These are phyloP conservation scores for Dromius quadrimaculatus DNA, from an alignment of 2,888 invertebrate species.

Conservation along the genomic window DNA sequence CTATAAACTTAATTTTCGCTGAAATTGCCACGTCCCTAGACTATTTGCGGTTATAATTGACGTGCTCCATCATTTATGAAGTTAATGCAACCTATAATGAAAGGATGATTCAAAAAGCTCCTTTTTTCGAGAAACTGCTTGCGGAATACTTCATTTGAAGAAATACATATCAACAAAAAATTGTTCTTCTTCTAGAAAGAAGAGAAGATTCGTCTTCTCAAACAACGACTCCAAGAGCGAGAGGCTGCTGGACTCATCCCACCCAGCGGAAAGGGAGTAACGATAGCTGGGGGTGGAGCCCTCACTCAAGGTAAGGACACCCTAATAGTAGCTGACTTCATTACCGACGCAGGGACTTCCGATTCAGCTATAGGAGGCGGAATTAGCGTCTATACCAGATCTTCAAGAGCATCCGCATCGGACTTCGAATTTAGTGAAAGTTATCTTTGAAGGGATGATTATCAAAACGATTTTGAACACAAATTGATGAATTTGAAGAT, in stretches of 20 bases:
- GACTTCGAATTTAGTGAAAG: constrained; percentile 91
- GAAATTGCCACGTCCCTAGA: constrained; percentile 6
- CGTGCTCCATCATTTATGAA: neutral
- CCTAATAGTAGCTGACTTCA: constrained; percentile 80
- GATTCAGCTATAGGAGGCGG: constrained; percentile 79
- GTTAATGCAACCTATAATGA: neutral
- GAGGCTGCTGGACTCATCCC: constrained; percentile 69
- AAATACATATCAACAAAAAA: neutral
- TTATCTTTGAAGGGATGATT: constrained; percentile 71
- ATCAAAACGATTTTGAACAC: too few species aligned
- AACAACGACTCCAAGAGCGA: constrained; percentile 84
- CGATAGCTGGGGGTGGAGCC: constrained; percentile 57
- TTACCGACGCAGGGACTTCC: constrained; percentile 82
- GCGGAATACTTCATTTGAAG: neutral
- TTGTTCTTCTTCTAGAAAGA: constrained; percentile 76
- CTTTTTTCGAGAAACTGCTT: neutral
- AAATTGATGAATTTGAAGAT: too few species aligned
- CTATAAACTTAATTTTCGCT: constrained; percentile 11
- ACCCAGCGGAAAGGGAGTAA: constrained; percentile 57
- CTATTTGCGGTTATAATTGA: constrained; percentile 13
- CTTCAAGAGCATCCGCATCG: constrained; percentile 86
- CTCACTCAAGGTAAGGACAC: constrained; percentile 83
- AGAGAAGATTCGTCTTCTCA: constrained; percentile 85
- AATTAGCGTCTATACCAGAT: constrained; percentile 81
- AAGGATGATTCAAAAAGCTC: neutral